These are phyloP conservation scores for Dasypus novemcinctus DNA, from an alignment of 2,113 vertebrate species.

Conservation along the genomic window DNA sequence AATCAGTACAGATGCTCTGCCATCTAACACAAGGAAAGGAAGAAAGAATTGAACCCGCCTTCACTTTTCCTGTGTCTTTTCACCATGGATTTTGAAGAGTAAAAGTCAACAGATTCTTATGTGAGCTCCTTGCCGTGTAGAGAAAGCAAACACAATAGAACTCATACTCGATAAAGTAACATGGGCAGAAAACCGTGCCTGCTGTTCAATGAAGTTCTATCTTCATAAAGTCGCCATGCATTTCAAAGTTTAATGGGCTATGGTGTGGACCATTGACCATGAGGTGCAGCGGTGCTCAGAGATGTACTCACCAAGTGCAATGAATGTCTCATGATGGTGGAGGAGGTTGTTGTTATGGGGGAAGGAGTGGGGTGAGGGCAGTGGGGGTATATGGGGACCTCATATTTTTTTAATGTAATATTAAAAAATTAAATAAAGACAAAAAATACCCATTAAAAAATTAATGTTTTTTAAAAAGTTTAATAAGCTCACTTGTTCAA, in stretches of 20 bases:
- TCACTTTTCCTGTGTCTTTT: constrained; percentile 35
- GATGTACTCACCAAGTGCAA: no score
- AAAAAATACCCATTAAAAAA: no score
- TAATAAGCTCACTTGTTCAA: constrained; percentile 37
- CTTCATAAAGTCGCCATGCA: constrained; percentile 1
- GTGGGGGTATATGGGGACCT: no score
- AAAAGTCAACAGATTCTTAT: constrained; percentile 7
- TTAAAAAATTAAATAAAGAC: no score
- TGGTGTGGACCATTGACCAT: no score
- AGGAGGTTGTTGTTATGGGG: no score
- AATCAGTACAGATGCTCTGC: constrained; percentile 9
- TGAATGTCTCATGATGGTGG: no score
- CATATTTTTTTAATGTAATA: no score
- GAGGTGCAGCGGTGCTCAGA: no score
- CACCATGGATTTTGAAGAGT: neutral
- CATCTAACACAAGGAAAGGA: constrained; percentile 36
- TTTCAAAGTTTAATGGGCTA: no score
- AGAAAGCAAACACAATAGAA: constrained; percentile 8
- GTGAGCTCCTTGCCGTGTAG: neutral
- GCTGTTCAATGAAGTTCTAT: neutral
- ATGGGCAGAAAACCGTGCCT: neutral
- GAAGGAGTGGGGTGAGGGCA: no score
- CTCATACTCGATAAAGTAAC: neutral
- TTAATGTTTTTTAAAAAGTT: no score
- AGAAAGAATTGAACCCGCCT: neutral